These are phyloP conservation scores for Dreissena rostriformis DNA, from an alignment of 1,140 invertebrate genomes.

Conservation along the genomic window DNA sequence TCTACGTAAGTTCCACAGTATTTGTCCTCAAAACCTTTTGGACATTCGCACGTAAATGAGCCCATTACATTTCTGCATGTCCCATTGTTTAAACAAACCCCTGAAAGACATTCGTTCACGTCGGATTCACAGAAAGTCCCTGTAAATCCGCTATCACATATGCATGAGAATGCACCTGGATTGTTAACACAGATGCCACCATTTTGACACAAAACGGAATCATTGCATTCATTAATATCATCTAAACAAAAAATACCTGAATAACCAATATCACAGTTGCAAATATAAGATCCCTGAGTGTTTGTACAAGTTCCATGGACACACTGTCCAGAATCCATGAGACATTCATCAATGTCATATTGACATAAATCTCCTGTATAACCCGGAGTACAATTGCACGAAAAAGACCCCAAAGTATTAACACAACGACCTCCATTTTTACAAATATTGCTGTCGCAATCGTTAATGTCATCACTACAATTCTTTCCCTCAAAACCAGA, in stretches of 20 bases:
- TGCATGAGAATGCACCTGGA: constrained; percentile 13
- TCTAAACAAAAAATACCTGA: constrained; percentile 21
- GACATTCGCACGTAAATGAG: constrained; percentile 38
- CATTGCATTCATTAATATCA: constrained; percentile 12
- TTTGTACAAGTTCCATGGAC: background rate
- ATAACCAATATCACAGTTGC: background rate
- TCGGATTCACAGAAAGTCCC: constrained; percentile 38
- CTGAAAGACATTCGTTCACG: constrained; percentile 44
- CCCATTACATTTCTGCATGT: constrained; percentile 37
- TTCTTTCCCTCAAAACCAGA: constrained; percentile 77
- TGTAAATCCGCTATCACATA: constrained; percentile 34
- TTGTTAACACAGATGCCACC: constrained; percentile 24
- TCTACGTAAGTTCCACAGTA: constrained; percentile 36
- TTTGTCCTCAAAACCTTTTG: constrained; percentile 22
- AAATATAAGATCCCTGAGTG: background rate
- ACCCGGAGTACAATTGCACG: constrained; percentile 87
- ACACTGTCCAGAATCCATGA: too few species aligned
- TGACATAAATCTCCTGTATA: constrained; percentile 96
- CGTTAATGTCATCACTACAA: constrained; percentile 56
- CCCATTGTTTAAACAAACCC: constrained; percentile 44
- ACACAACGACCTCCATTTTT: constrained; percentile 94
- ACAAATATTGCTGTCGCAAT: constrained; percentile 87
- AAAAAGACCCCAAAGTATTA: constrained; percentile 85
- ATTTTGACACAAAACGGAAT: background rate
- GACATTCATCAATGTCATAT: constrained; percentile 67